These are phyloP conservation scores for Enteromius viviparus DNA, from an alignment of 2,797 vertebrate genomes.

Conservation along the genomic window DNA sequence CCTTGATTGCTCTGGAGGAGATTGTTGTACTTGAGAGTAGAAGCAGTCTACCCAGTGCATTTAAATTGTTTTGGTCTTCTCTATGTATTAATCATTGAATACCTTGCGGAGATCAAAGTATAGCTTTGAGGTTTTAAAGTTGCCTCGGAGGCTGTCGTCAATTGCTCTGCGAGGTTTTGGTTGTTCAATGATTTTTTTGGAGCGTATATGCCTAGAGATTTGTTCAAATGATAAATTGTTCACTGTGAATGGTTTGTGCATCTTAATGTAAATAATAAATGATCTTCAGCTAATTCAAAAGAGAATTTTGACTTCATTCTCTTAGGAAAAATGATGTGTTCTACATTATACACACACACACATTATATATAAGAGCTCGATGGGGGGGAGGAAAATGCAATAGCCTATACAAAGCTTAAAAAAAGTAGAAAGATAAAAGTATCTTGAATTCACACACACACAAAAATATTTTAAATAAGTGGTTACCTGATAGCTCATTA, in stretches of 20 bases:
- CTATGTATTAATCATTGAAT: constrained; percentile 26
- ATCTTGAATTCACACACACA: neutral
- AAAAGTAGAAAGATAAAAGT: constrained; percentile 11
- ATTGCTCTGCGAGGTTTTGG: neutral
- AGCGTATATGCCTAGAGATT: neutral
- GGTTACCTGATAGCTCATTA: constrained; percentile 32
- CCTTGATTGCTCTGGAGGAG: neutral
- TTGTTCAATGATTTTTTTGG: neutral
- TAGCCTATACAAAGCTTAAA: neutral
- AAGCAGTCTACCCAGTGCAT: neutral
- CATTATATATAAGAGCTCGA: neutral
- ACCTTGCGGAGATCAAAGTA: constrained; percentile 30
- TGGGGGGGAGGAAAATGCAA: neutral
- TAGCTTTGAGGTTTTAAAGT: constrained; percentile 16
- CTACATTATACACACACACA: neutral
- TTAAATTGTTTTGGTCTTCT: constrained; percentile 23
- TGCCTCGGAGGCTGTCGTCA: neutral
- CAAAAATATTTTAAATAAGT: neutral
- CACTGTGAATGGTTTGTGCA: neutral
- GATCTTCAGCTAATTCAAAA: constrained; percentile 5
- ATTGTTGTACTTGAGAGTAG: neutral
- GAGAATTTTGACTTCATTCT: neutral
- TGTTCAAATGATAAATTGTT: neutral
- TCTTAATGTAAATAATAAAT: constrained; percentile 2
- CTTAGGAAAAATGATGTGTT: neutral